Evolutionary conservation across 2,113 vertebrate genomes (phyloP).

Genomic region (Ammodytes marinus): DNA sequence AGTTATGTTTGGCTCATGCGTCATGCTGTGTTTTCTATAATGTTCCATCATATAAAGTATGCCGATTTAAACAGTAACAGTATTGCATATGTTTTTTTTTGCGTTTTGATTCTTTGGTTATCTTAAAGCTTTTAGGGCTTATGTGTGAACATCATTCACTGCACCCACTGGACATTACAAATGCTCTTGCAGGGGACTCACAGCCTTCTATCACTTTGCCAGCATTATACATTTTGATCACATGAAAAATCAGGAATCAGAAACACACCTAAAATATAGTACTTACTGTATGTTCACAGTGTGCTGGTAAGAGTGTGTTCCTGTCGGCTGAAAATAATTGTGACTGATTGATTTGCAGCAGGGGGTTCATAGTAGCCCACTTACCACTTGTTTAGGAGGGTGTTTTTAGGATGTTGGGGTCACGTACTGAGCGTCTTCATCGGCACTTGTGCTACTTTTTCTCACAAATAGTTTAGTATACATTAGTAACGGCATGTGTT

Average conservation of each 20-base stretch:
- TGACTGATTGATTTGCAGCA: slow-evolving; percentile 17
- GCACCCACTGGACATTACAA: background rate
- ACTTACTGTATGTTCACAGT: background rate
- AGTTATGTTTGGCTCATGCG: slow-evolving; percentile 5
- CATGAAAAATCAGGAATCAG: background rate
- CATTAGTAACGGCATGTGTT: background rate
- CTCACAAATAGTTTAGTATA: background rate
- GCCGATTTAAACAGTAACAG: background rate
- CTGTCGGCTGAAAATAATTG: background rate
- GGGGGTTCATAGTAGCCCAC: background rate
- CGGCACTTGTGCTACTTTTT: background rate
- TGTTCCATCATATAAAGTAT: background rate
- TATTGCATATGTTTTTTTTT: background rate
- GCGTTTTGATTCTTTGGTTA: background rate
- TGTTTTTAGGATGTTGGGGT: slow-evolving; percentile 1
- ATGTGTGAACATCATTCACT: background rate
- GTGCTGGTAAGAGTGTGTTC: background rate
- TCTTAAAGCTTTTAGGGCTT: background rate
- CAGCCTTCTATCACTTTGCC: background rate
- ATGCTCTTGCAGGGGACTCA: background rate
- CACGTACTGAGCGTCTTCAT: background rate
- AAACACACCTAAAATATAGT: background rate
- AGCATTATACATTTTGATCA: background rate
- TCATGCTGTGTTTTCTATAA: slow-evolving; percentile 3
- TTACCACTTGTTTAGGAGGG: slow-evolving; percentile 3